These are phyloP conservation scores for Mormyrus hasselquistii DNA, from an alignment of 2,797 vertebrate species.

Conservation along the genomic window DNA sequence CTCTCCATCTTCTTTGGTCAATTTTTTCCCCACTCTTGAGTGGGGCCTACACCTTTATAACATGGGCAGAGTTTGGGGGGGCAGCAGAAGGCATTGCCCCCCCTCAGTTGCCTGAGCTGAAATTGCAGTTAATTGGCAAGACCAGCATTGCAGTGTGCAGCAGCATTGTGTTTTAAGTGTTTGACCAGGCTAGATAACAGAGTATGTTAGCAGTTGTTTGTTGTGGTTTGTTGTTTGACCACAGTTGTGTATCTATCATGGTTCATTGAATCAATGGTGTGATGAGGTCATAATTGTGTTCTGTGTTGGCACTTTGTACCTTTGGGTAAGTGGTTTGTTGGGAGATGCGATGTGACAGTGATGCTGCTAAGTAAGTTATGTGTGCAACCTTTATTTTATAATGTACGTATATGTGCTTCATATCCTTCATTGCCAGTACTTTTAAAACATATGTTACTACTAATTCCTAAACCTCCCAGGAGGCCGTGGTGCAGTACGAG, in stretches of 20 bases:
- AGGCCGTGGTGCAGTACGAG: constrained; percentile 92
- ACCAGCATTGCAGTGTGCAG: not conserved
- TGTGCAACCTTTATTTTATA: not conserved
- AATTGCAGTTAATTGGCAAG: not conserved
- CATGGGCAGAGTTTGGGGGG: not conserved
- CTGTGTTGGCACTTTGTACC: not conserved
- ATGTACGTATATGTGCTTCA: not conserved
- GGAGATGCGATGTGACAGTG: not conserved
- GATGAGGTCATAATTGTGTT: not conserved
- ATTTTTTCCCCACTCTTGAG: not conserved
- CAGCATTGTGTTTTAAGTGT: not conserved
- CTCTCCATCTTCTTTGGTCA: not conserved
- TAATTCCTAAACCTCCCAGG: constrained; percentile 55
- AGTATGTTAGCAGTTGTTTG: not conserved
- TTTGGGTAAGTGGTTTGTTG: not conserved
- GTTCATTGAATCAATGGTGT: not conserved
- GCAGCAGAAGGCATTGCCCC: too few relatives aligned
- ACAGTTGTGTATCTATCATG: not conserved
- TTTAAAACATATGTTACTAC: not conserved
- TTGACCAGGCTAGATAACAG: not conserved
- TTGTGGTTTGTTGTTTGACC: not conserved
- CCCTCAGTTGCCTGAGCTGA: not conserved
- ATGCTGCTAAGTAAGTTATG: not conserved
- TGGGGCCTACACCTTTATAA: not conserved
- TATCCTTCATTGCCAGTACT: not conserved